These are phyloP conservation scores for Drosophila lacertosa DNA, from an alignment of 1,140 invertebrate genomes.

Conservation along the genomic window DNA sequence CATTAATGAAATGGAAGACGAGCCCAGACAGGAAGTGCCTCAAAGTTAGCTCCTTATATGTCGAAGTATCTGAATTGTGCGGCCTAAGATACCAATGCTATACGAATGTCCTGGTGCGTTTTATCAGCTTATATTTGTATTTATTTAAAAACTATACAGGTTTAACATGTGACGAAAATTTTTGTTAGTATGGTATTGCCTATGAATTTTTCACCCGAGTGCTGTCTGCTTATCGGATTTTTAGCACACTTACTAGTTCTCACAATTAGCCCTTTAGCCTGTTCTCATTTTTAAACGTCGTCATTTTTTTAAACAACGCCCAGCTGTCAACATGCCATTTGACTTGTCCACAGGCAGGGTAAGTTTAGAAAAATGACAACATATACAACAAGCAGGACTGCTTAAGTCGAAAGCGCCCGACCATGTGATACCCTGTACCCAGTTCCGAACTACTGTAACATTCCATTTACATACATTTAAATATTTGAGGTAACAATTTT, in stretches of 20 bases:
- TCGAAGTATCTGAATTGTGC: constrained; percentile 55
- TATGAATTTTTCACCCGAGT: background rate
- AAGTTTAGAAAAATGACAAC: constrained; percentile 23
- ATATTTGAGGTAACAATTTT: too few relatives aligned
- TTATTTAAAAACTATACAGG: constrained; percentile 57
- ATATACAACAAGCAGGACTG: background rate
- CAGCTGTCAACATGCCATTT: constrained; percentile 69
- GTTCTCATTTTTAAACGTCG: constrained; percentile 41
- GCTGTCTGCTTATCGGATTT: constrained; percentile 50
- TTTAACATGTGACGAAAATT: constrained; percentile 40
- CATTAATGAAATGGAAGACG: constrained; percentile 75
- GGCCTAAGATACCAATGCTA: constrained; percentile 53
- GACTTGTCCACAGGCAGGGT: constrained; percentile 29
- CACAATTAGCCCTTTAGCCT: constrained; percentile 52
- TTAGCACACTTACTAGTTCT: constrained; percentile 45
- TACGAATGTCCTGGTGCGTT: constrained; percentile 19
- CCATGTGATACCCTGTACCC: background rate
- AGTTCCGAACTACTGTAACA: too few relatives aligned
- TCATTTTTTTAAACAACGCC: constrained; percentile 46
- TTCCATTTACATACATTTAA: too few relatives aligned
- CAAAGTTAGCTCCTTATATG: constrained; percentile 29
- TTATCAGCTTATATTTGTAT: constrained; percentile 61
- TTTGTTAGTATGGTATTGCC: background rate
- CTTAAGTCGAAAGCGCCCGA: too few relatives aligned
- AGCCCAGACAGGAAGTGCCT: constrained; percentile 58